Evolutionary conservation across 2,113 vertebrate genomes (phyloP), one percentile per base, ranked within the genome.

Genomic region (Zosterops borbonicus): DNA sequence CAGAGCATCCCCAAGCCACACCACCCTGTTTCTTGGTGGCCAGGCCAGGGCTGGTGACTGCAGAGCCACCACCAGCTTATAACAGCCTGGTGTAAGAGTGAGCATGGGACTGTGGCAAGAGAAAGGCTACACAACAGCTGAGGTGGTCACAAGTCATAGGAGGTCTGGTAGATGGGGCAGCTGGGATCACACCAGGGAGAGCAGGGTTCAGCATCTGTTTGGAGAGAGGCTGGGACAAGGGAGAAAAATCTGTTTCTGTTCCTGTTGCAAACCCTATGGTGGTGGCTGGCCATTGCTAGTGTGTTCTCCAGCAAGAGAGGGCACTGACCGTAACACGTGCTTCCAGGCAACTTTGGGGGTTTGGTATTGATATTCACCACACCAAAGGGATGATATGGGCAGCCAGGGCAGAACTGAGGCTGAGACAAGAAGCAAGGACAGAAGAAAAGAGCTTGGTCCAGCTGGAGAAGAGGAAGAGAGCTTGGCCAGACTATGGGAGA

Each of bases 301-400:
- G 28, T 42, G n/a, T 46, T 73, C 37, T 74, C 18, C 56, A 65
- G 20, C 31, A 83, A 41, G 56, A 67, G 14, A 70, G 24, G 33
- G 9, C 35, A 56, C 31, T 6, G 7, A 23, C 10, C 24, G 24
- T 24, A 59, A 46, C 5, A 23, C 3, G 3, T n/a, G 9, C 20
- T 55, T 42, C 56, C 2, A 1, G 37, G 41, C 8, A 82, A 10
- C 35, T 42, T 81, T 55, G 47, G 24, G 11, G 21, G 5, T 22
- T 64, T 88, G 39, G 9, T 21, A 50, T 1, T 0, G 0, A n/a
- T 2, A 1, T 49, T 60, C 2, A 1, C 23, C n/a, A 37, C 2
- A 3, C 12, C 46, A 49, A 83, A 76, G 17, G 24, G 44, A 47
- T 35, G 11, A 59, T 49, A 17, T 58, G 31, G 11, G 37, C 49